Percentiles rank a stretch among this genome's conserved stretches.
Conservation (phyloP, 2,888 invertebrate species). For the Ecdyonurus torrentis region DNA sequence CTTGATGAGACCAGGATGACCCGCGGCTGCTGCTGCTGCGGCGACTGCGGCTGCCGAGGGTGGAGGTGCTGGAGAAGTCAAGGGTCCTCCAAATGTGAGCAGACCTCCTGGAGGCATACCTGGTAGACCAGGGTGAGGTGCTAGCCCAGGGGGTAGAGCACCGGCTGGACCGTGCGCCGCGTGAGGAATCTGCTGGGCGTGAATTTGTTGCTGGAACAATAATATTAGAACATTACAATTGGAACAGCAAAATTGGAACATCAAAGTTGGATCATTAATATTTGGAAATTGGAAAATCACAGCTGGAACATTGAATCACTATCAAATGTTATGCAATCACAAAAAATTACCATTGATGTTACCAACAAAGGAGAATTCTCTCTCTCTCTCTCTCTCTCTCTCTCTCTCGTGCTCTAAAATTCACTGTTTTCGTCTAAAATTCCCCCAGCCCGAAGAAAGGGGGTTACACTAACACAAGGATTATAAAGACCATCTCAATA, state of each 20-base stretch:
- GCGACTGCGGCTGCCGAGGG: slow-evolving; percentile 20
- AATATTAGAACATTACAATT: not conserved
- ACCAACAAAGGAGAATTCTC: no score
- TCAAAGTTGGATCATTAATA: not conserved
- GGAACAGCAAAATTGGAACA: not conserved
- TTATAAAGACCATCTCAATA: no score
- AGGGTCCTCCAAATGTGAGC: slow-evolving; percentile 1
- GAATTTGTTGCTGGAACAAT: slow-evolving; percentile 30
- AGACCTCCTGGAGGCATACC: slow-evolving; percentile 13
- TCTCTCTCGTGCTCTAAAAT: no score
- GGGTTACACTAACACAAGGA: no score
- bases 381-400: no score
- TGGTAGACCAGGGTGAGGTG: slow-evolving; percentile 27
- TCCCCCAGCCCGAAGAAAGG: no score
- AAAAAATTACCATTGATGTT: no score
- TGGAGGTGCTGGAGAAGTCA: slow-evolving; percentile 4
- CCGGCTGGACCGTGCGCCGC: slow-evolving; percentile 22
- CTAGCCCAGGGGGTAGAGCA: slow-evolving; percentile 33
- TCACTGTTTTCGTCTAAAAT: no score
- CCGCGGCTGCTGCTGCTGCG: slow-evolving; percentile 27
- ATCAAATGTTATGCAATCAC: no score
- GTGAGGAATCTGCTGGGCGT: slow-evolving; percentile 26
- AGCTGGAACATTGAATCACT: no score
- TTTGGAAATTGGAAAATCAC: no score
- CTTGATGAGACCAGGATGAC: not conserved